phyloP scores from a whole-genome alignment of 2,113 vertebrate genomes.

The Felis catus region DNA sequence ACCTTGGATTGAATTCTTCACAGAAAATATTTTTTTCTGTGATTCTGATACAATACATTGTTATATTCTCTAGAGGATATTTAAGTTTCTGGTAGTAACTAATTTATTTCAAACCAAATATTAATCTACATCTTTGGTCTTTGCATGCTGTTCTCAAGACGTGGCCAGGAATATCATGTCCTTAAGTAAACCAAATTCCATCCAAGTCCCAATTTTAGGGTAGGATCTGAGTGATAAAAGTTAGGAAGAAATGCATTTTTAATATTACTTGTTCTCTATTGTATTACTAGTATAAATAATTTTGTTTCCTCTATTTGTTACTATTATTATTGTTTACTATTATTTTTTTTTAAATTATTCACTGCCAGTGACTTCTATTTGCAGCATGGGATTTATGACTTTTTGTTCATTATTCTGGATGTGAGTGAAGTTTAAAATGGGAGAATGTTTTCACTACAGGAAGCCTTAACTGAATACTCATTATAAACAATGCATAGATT shows the following conservation, averaged over 20 bases:
- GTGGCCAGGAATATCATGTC: background rate
- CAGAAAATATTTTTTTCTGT: background rate
- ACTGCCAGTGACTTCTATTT: background rate
- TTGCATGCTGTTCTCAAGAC: background rate
- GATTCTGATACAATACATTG: background rate
- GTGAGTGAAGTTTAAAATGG: background rate
- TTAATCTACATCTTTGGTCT: background rate
- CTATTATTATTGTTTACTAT: background rate
- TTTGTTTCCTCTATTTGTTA: background rate
- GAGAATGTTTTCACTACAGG: background rate
- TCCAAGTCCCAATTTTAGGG: background rate
- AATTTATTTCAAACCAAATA: background rate
- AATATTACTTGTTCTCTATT: background rate
- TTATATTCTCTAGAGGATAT: background rate
- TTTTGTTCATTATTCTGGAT: slow-evolving; percentile 20
- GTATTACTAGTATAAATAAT: background rate
- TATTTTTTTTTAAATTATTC: background rate
- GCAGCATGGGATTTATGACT: background rate
- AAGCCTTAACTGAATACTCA: background rate
- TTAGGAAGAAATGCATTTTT: background rate
- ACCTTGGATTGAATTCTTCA: background rate
- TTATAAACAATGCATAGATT: background rate
- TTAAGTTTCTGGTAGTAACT: background rate
- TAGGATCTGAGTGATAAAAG: background rate
- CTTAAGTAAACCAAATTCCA: background rate